Evolutionary conservation across 2,113 vertebrate genomes (phyloP).

Genomic region (Etia nguti): DNA sequence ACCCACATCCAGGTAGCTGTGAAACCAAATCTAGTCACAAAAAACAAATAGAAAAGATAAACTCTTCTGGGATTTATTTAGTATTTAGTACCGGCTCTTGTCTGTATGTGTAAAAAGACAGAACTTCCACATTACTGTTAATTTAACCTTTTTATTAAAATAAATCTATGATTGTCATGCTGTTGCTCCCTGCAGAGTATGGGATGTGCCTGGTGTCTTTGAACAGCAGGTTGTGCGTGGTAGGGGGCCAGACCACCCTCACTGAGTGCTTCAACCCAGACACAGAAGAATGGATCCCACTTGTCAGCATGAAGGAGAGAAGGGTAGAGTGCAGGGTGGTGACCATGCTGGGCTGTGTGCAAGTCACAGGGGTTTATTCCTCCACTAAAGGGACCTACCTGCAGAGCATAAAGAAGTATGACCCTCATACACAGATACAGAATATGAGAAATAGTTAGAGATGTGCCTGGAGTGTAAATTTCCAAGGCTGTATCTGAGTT

Average conservation of each 20-base stretch:
- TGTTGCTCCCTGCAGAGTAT: constrained; percentile 60
- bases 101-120: not conserved
- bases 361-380: constrained; percentile 78
- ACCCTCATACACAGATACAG: constrained; percentile 69
- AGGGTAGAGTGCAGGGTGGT: constrained; percentile 72
- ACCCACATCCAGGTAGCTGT: not conserved
- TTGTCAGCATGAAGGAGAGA: constrained; percentile 76
- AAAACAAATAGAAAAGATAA: not conserved
- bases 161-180: not conserved
- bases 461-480: constrained; percentile 75
- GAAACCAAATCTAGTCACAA: not conserved
- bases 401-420: constrained; percentile 79
- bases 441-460: constrained; percentile 45
- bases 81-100: not conserved
- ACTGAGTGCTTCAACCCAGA: constrained; percentile 76
- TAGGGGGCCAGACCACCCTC: constrained; percentile 78
- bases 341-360: constrained; percentile 75
- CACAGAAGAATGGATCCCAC: constrained; percentile 73
- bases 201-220: constrained; percentile 75
- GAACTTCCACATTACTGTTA: not conserved
- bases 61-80: not conserved
- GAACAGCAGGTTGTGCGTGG: constrained; percentile 78
- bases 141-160: not conserved
- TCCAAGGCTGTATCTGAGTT: constrained; percentile 74
- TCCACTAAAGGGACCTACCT: constrained; percentile 78